These are phyloP conservation scores for Ametastegia equiseti DNA, from an alignment of 2,888 invertebrate species.

Conservation along the genomic window DNA sequence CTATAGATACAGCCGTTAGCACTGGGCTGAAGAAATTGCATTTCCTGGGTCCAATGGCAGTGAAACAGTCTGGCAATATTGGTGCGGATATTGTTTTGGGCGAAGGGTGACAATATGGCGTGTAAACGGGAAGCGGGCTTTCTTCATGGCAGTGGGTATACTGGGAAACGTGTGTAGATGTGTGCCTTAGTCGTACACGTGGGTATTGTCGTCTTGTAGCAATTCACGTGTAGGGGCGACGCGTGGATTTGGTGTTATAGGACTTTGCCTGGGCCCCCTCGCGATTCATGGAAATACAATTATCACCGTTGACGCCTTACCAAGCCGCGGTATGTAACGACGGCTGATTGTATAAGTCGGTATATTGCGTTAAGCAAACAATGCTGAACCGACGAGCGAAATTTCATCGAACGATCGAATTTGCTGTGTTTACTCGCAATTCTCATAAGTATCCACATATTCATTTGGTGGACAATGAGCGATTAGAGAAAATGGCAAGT, in stretches of 20 bases:
- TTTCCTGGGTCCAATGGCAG: constrained; percentile 68
- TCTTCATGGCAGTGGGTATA: neutral
- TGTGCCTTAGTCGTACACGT: neutral
- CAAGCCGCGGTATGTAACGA: constrained; percentile 66
- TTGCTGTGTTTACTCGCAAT: neutral
- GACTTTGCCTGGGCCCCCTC: constrained; percentile 47
- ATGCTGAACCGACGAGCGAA: constrained; percentile 70
- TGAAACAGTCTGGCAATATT: constrained; percentile 71
- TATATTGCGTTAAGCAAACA: constrained; percentile 75
- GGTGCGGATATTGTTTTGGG: constrained; percentile 73
- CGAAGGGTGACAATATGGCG: constrained; percentile 52
- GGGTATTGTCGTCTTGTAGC: neutral
- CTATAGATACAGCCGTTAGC: neutral
- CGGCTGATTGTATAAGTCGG: constrained; percentile 74
- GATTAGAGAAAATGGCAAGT: neutral
- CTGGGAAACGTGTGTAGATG: neutral
- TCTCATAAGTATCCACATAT: neutral
- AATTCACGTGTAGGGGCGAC: neutral
- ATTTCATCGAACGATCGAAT: constrained; percentile 54
- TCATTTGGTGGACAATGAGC: neutral
- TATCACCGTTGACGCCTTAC: constrained; percentile 59
- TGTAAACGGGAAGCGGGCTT: constrained; percentile 14
- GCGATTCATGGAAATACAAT: constrained; percentile 74
- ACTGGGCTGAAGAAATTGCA: constrained; percentile 59
- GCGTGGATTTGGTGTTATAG: neutral